A percentile compares a stretch with the other conserved stretches of the same genome.
phyloP scores from a whole-genome alignment of 2,797 vertebrate species.

The Pseudochirops cupreus region DNA sequence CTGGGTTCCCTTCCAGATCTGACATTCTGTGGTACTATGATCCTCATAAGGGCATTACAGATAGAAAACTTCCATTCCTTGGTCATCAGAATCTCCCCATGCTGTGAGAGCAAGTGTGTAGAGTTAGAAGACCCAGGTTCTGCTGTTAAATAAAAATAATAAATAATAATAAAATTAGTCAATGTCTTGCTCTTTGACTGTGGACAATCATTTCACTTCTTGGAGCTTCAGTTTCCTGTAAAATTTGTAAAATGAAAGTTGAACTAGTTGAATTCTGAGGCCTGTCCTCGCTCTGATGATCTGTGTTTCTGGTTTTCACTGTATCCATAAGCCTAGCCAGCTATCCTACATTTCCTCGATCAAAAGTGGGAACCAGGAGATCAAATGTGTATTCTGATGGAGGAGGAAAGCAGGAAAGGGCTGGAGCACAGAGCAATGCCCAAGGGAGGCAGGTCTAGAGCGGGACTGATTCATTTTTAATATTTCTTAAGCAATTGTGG shows the following conservation, averaged over 20 bases:
- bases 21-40: background rate
- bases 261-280: background rate
- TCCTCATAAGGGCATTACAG: background rate
- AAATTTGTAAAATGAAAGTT: background rate
- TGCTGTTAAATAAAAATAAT: background rate
- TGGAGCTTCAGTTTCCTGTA: background rate
- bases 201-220: background rate
- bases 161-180: background rate
- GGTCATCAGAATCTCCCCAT: too few relatives aligned
- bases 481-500: background rate
- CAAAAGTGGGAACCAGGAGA: constrained; percentile 10
- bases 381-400: constrained; percentile 35
- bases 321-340: background rate
- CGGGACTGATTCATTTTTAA: background rate
- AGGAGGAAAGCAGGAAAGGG: constrained; percentile 43
- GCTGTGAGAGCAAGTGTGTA: background rate
- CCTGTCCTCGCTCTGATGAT: background rate
- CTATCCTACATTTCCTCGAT: background rate
- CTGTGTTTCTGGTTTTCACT: background rate
- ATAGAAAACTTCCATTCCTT: background rate
- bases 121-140: background rate
- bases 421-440: constrained; percentile 12
- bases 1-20: background rate
- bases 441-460: constrained; percentile 42
- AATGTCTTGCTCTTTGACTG: background rate